Conservation (phyloP, 2,113 vertebrate genomes). For the Tachysurus fulvidraco region DNA sequence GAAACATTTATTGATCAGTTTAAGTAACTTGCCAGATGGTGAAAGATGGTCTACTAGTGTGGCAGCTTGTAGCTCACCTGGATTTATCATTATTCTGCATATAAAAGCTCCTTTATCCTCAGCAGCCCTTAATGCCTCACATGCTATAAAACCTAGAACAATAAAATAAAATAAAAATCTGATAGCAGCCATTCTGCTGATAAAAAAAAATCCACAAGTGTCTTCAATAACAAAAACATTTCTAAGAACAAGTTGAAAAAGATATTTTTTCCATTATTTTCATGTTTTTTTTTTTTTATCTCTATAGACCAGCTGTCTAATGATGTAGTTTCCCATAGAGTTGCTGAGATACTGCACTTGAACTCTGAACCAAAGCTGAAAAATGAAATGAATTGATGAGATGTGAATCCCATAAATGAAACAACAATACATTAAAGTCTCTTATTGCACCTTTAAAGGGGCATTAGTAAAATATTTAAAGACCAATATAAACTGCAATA, state of each 20-base stretch:
- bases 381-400: conserved; percentile 25
- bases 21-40: neutral
- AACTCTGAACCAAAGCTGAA: conserved; percentile 60
- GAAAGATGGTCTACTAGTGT: neutral
- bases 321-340: conserved; percentile 52
- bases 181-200: conserved; percentile 12
- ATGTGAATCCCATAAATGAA: neutral
- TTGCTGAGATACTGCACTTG: conserved; percentile 61
- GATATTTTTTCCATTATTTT: conserved; percentile 36
- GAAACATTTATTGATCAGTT: neutral
- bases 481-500: neutral
- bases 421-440: neutral
- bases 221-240: conserved; percentile 56
- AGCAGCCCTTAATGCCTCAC: neutral
- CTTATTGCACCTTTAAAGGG: neutral
- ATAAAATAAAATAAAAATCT: neutral
- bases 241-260: conserved; percentile 57
- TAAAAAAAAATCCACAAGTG: conserved; percentile 32
- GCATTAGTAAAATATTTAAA: neutral
- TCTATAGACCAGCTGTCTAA: conserved; percentile 52
- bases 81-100: neutral
- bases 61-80: neutral
- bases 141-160: neutral
- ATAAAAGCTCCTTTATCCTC: conserved; percentile 25
- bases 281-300: conserved; percentile 39